A percentile compares a stretch with the other conserved stretches of the same genome.
phyloP scores from a whole-genome alignment of 2,113 vertebrate species.

The Tretioscincus oriximinensis region DNA sequence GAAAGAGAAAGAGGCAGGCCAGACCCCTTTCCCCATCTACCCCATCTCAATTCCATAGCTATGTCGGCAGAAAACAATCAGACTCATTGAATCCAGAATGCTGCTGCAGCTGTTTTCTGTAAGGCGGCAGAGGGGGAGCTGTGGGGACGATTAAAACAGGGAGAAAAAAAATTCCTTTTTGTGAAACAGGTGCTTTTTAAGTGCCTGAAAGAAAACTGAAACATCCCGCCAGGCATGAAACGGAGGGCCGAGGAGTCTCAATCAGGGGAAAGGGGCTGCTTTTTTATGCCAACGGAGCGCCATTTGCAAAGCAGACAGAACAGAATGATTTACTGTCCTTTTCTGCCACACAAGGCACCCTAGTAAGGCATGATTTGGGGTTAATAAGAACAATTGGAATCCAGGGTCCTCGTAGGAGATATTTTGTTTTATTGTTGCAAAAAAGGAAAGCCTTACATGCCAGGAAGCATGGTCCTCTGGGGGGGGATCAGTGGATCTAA shows the following conservation, averaged over 20 bases:
- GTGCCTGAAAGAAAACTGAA: not conserved
- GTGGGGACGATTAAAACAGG: not conserved
- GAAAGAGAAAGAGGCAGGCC: not conserved
- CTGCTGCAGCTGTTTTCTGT: conserved; percentile 3
- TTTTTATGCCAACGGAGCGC: no score
- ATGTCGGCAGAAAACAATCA: not conserved
- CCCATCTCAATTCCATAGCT: not conserved
- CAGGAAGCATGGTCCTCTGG: no score
- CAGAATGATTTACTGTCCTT: no score
- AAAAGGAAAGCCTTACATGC: no score
- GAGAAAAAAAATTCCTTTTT: not conserved
- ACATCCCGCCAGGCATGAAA: not conserved
- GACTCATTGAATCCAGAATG: not conserved
- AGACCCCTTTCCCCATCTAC: not conserved
- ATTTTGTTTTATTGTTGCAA: no score
- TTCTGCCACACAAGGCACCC: no score
- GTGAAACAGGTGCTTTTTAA: conserved; percentile 15
- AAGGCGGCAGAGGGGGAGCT: not conserved
- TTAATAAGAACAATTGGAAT: no score
- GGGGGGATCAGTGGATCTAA: no score
- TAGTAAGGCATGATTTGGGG: no score
- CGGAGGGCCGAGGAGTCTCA: not conserved
- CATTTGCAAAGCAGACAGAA: no score
- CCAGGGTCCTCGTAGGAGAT: no score
- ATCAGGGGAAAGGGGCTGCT: no score